phyloP scores from a whole-genome alignment of 30 jellyfish, hydroid and myxozoan species.

The Haliclystus octoradiatus region DNA sequence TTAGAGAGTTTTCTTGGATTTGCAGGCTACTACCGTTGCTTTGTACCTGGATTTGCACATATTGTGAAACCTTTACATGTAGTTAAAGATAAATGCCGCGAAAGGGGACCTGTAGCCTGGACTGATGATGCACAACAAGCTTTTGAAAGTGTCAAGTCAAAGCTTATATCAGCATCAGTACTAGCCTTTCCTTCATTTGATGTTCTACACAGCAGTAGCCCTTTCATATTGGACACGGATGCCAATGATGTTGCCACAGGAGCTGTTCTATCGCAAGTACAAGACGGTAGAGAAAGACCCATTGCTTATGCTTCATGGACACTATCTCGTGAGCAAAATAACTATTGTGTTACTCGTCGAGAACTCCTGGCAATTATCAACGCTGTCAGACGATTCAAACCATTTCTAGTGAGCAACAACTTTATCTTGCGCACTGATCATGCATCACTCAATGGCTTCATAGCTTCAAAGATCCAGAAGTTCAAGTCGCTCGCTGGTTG shows the following conservation, averaged over 20 bases:
- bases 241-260: conserved; percentile 38
- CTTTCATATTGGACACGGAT: conserved; percentile 23
- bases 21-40: conserved; percentile 21
- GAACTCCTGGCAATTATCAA: conserved; percentile 33
- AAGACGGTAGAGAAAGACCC: conserved; percentile 16
- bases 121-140: conserved; percentile 2
- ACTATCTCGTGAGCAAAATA: conserved; percentile 11
- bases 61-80: conserved; percentile 8
- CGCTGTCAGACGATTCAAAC: conserved; percentile 12
- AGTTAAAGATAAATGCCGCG: conserved; percentile 10
- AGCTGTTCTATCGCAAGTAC: conserved; percentile 20
- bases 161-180: conserved; percentile 20
- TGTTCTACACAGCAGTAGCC: no score
- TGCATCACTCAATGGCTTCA: conserved; percentile 39
- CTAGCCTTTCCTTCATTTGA: conserved; percentile 24
- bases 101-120: no score
- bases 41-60: neutral
- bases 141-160: neutral
- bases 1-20: conserved; percentile 40
- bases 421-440: conserved; percentile 35
- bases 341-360: conserved; percentile 29
- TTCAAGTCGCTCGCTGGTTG: conserved; percentile 42
- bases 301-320: conserved; percentile 33
- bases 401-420: conserved; percentile 9
- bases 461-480: conserved; percentile 25